Conservation (phyloP, 1,140 invertebrate species). For the Metaphire vulgaris region DNA sequence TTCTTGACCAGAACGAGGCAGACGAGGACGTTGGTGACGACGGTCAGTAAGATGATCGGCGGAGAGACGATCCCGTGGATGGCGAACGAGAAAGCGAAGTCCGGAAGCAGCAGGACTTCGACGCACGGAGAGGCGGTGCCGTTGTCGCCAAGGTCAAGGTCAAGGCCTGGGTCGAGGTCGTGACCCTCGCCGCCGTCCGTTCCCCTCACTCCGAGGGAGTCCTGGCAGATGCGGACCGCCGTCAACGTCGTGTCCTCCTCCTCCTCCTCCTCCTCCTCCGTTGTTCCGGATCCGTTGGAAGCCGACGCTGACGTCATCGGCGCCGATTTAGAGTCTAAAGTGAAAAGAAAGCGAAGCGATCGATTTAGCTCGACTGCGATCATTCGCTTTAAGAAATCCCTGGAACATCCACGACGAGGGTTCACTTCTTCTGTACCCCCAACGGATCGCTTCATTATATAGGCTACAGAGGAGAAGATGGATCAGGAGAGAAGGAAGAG, state of each 20-base stretch:
- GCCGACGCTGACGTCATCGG: neutral
- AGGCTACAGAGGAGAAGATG: no score
- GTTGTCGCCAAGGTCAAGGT: neutral
- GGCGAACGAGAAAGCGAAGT: slow-evolving; percentile 5
- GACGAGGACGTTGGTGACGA: slow-evolving; percentile 23
- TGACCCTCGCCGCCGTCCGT: neutral
- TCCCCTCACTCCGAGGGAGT: no score
- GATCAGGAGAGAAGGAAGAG: no score
- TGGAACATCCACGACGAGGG: no score
- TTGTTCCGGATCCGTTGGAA: neutral
- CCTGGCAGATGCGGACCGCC: neutral
- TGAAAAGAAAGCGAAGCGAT: no score
- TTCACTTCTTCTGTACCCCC: no score
- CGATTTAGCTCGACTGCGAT: no score
- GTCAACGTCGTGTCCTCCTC: no score
- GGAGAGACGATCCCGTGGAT: slow-evolving; percentile 39
- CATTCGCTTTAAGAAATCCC: no score
- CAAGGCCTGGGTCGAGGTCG: neutral
- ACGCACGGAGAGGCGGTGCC: neutral
- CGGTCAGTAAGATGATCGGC: slow-evolving; percentile 16
- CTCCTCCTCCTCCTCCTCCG: neutral
- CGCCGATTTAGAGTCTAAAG: no score
- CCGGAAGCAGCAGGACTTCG: neutral
- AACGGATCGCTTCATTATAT: no score
- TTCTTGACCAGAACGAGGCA: slow-evolving; percentile 22